These are phyloP conservation scores for Criorhina ranunculi DNA, from an alignment of 2,888 invertebrate species.

Conservation along the genomic window DNA sequence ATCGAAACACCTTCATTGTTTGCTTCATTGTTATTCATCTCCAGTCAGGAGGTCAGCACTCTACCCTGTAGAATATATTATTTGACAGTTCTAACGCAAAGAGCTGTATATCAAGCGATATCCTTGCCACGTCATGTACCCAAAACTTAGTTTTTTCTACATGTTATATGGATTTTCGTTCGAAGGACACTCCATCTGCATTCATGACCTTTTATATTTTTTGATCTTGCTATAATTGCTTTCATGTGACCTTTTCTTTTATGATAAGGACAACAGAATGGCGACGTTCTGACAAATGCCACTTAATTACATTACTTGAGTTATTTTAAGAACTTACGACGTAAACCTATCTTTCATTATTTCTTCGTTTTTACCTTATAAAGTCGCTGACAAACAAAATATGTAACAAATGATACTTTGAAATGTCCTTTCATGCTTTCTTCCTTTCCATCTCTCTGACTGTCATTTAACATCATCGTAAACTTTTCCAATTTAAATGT, in stretches of 20 bases:
- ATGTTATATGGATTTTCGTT: not conserved
- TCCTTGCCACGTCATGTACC: conserved; percentile 15
- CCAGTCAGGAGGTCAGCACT: not conserved
- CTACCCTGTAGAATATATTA: not conserved
- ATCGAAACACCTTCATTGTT: not conserved
- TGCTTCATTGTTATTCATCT: not conserved
- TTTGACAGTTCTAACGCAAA: not conserved
- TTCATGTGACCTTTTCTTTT: conserved; percentile 38
- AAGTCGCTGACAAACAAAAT: conserved; percentile 46
- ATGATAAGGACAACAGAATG: conserved; percentile 28
- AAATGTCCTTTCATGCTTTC: conserved; percentile 26
- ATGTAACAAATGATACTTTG: conserved; percentile 44
- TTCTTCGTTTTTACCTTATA: conserved; percentile 17
- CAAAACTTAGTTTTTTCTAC: not conserved
- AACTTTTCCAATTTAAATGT: conserved; percentile 76
- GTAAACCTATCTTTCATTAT: not conserved
- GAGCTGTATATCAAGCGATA: not conserved
- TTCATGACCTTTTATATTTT: conserved; percentile 33
- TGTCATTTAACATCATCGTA: conserved; percentile 42
- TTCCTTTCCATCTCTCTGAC: conserved; percentile 14
- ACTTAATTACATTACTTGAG: conserved; percentile 37
- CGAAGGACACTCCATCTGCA: conserved; percentile 17
- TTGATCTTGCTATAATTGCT: conserved; percentile 10
- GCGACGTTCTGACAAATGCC: conserved; percentile 31
- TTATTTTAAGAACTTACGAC: conserved; percentile 33